A percentile compares a stretch with the other conserved stretches of the same genome.
phyloP scores from a whole-genome alignment of 2,888 invertebrate species.

The Drosophila nr. medialis region DNA sequence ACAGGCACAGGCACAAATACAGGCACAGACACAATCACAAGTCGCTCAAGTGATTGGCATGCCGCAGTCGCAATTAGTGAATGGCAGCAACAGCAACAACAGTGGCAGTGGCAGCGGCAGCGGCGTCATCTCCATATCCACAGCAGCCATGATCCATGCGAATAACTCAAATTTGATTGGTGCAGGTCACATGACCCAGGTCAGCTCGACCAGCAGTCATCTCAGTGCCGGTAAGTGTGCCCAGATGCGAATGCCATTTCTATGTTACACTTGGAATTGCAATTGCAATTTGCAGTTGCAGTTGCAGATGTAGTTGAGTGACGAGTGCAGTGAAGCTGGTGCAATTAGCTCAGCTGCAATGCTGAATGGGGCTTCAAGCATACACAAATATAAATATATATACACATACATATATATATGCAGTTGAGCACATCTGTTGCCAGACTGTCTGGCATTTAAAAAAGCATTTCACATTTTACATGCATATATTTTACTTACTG shows the following conservation, averaged over 20 bases:
- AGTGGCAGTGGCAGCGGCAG: constrained; percentile 10
- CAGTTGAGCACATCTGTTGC: constrained; percentile 3
- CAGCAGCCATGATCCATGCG: constrained; percentile 74
- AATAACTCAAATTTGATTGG: constrained; percentile 78
- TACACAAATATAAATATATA: background rate
- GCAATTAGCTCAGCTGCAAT: constrained; percentile 51
- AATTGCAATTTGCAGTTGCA: constrained; percentile 3
- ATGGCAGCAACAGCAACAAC: constrained; percentile 45
- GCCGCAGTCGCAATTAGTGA: constrained; percentile 66
- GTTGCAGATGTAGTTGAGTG: constrained; percentile 18
- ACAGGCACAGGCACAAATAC: background rate
- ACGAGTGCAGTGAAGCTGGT: constrained; percentile 27
- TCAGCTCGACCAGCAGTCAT: constrained; percentile 47
- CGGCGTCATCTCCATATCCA: constrained; percentile 53
- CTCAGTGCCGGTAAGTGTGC: constrained; percentile 70
- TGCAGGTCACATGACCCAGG: constrained; percentile 68
- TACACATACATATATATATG: background rate
- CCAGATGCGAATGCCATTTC: background rate
- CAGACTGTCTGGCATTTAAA: background rate
- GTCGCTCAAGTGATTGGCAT: constrained; percentile 29
- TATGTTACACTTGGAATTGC: constrained; percentile 16
- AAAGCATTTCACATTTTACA: background rate
- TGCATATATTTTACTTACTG: background rate
- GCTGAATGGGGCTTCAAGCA: constrained; percentile 20
- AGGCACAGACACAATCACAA: background rate